Conservation (phyloP, 2,797 vertebrate genomes). For the Enteromius paludinosus region DNA sequence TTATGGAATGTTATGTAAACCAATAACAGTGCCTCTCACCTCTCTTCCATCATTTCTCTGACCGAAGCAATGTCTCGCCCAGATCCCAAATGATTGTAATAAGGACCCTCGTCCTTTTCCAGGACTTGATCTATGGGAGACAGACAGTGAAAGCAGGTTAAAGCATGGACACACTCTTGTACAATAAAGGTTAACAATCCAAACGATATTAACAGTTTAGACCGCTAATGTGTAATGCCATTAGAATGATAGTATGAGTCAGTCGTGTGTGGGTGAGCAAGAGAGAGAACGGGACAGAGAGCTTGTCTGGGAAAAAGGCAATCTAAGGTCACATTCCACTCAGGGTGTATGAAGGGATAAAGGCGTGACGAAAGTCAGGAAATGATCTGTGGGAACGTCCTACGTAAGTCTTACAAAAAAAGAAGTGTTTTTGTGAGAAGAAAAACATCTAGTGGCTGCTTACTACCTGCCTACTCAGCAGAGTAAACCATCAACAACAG, state of each 20-base stretch:
- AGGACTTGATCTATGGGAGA: conserved; percentile 87
- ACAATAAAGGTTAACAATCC: conserved; percentile 1
- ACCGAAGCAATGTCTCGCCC: conserved; percentile 93
- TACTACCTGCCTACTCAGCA: conserved; percentile 11
- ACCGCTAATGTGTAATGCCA: conserved; percentile 19
- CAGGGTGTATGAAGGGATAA: conserved; percentile 63
- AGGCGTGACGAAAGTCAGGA: conserved; percentile 70
- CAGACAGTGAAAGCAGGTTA: conserved; percentile 34
- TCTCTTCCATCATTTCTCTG: conserved; percentile 91
- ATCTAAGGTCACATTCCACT: conserved; percentile 75
- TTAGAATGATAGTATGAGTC: conserved; percentile 21
- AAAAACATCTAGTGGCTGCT: conserved; percentile 27
- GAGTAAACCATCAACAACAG: neutral
- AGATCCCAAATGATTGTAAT: conserved; percentile 97
- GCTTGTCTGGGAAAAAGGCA: conserved; percentile 61
- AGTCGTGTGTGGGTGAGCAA: conserved; percentile 19
- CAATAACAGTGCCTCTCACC: conserved; percentile 77
- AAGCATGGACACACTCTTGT: conserved; percentile 10
- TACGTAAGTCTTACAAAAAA: conserved; percentile 58
- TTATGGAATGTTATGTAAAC: neutral
- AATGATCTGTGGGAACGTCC: conserved; percentile 65
- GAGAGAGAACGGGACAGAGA: conserved; percentile 9
- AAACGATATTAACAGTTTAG: neutral
- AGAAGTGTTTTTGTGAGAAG: conserved; percentile 51
- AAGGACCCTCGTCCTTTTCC: conserved; percentile 98